phyloP scores from a whole-genome alignment of 2,113 vertebrate species.

The Cololabis saira region DNA sequence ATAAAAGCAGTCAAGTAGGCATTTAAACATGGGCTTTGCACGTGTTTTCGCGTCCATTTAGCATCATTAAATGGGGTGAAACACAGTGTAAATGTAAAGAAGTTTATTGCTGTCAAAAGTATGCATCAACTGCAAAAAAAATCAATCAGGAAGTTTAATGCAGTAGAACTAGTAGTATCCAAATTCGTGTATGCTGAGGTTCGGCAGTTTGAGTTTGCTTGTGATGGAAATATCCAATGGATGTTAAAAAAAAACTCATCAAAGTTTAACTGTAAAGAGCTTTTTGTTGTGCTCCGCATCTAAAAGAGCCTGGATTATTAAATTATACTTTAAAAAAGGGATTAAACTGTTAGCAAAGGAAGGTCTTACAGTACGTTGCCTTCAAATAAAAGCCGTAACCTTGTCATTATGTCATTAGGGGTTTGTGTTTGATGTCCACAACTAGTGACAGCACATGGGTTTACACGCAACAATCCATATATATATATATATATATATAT shows the following conservation, averaged over 20 bases:
- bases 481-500: too few relatives aligned
- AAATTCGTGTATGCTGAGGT: too few relatives aligned
- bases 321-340: too few relatives aligned
- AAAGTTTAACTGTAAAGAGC: background rate
- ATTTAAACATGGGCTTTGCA: slow-evolving; percentile 51
- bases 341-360: too few relatives aligned
- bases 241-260: background rate
- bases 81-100: background rate
- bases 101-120: background rate
- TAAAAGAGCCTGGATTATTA: too few relatives aligned
- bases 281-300: background rate
- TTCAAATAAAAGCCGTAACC: too few relatives aligned
- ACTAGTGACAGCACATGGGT: too few relatives aligned
- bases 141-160: background rate
- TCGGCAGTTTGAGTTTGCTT: background rate
- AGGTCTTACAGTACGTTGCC: too few relatives aligned
- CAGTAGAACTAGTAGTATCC: too few relatives aligned
- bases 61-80: background rate
- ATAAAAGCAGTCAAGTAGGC: slow-evolving; percentile 53
- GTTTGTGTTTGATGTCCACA: too few relatives aligned
- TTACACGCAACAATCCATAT: too few relatives aligned
- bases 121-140: background rate
- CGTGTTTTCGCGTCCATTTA: slow-evolving; percentile 4
- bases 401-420: too few relatives aligned
- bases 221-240: background rate